Evolutionary conservation across 1,140 invertebrate genomes (phyloP).

Genomic region (Musca domestica): DNA sequence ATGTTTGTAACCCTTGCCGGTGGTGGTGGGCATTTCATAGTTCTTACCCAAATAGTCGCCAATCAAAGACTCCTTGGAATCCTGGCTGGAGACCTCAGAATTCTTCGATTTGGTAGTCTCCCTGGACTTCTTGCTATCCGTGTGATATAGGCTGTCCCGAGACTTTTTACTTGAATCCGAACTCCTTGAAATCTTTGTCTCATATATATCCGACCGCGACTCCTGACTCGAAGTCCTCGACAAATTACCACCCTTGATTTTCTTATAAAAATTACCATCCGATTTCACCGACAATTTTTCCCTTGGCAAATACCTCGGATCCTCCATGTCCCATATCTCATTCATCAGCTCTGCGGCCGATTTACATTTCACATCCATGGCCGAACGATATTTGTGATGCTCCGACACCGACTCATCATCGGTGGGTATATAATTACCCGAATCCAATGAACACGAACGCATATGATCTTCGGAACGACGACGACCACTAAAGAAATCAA

Average conservation of each 20-base stretch:
- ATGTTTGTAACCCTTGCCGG: constrained; percentile 48
- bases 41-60: constrained; percentile 49
- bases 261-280: constrained; percentile 67
- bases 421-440: constrained; percentile 66
- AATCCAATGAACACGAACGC: constrained; percentile 67
- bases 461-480: constrained; percentile 54
- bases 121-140: constrained; percentile 63
- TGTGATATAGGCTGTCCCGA: constrained; percentile 62
- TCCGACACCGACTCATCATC: constrained; percentile 64
- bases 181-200: constrained; percentile 63
- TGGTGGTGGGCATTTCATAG: constrained; percentile 53
- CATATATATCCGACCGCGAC: constrained; percentile 66
- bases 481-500: constrained; percentile 58
- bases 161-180: constrained; percentile 65
- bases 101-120: constrained; percentile 62
- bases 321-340: constrained; percentile 67
- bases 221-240: constrained; percentile 66
- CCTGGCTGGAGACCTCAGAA: constrained; percentile 64
- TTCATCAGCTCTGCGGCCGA: constrained; percentile 57
- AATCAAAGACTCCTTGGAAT: constrained; percentile 58
- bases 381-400: constrained; percentile 53
- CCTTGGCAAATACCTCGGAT: constrained; percentile 65
- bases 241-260: constrained; percentile 61
- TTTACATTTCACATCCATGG: constrained; percentile 58
- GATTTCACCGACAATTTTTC: constrained; percentile 67